Evolutionary conservation across 2,888 invertebrate species (phyloP), one percentile per base, ranked within the genome.

Genomic region (Ptychoptera albimana): DNA sequence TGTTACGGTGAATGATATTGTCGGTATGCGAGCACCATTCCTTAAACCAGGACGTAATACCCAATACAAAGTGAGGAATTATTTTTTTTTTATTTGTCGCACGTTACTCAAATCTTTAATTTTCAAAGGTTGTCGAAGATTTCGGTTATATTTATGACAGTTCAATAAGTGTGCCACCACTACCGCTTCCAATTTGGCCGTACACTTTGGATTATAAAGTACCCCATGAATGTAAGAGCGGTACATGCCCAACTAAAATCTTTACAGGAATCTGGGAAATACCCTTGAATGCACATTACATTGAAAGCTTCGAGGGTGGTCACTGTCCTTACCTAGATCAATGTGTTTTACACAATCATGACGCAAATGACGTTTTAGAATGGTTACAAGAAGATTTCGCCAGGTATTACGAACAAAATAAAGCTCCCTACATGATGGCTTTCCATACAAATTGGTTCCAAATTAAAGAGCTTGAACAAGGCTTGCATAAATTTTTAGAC

Each of bases 391-490:
- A 89, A 67, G 91, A 92, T 61, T 92, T 91, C 64, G 74, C 72
- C 48, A 71, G 88, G 23, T 74, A 83, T 61, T 89, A 88, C 57
- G 81, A 84, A 30, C 87, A 88, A 61, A 89, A 89, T 61, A 73
- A 82, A 49, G 87, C 89, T 1, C 87, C 89, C 0, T 91, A 91
- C 63, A 87, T 89, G 87, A 88, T 91, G 87, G 80, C 91, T 1
- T 84, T 91, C 77, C 93, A 94, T 60, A 92, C 93, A 1, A 92
- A 91, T 65, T 94, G 94, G 94, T 93, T 94, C 72, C 87, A 82
- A 60, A 86, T 82, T 54, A 86, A 83, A 57, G 84, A 77, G 55
- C 68, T 87, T 10, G 88, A 87, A 59, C 70, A 70, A 46, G 91
- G 89, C 14, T 68, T 92, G 2, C 81, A 83, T 53, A 86, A 86